These are phyloP conservation scores for Dendroctonus valens DNA, from an alignment of 1,140 invertebrate genomes.

Conservation along the genomic window DNA sequence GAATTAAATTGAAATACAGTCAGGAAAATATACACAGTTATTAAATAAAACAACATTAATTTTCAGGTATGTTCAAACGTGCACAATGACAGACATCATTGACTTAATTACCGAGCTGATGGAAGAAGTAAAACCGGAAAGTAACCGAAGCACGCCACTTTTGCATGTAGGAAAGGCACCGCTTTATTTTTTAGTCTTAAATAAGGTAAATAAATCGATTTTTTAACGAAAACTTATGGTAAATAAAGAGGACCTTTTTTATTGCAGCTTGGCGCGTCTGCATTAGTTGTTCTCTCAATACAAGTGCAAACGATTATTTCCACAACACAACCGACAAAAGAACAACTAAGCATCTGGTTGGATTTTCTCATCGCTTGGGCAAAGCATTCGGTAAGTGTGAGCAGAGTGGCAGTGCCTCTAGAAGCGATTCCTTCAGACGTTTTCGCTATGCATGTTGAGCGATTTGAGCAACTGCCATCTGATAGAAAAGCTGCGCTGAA, in stretches of 20 bases:
- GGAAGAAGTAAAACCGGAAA: slow-evolving; percentile 43
- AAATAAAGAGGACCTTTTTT: slow-evolving; percentile 13
- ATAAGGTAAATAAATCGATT: slow-evolving; percentile 43
- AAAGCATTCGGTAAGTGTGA: slow-evolving; percentile 37
- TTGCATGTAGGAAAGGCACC: slow-evolving; percentile 46
- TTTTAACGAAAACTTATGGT: neutral
- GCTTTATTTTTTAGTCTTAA: slow-evolving; percentile 45
- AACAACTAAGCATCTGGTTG: slow-evolving; percentile 43
- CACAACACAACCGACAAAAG: slow-evolving; percentile 38
- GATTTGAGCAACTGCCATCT: slow-evolving; percentile 39
- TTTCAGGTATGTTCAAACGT: slow-evolving; percentile 44
- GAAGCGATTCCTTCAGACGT: slow-evolving; percentile 43
- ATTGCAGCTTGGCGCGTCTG: slow-evolving; percentile 48
- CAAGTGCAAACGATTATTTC: slow-evolving; percentile 44
- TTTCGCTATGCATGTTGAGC: slow-evolving; percentile 43
- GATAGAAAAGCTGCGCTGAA: slow-evolving; percentile 41
- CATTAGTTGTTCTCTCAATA: slow-evolving; percentile 43
- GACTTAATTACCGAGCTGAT: slow-evolving; percentile 44
- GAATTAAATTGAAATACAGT: too few species aligned
- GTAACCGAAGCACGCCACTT: slow-evolving; percentile 46
- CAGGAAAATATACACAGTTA: too few species aligned
- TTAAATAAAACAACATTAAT: too few species aligned
- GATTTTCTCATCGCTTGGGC: slow-evolving; percentile 44
- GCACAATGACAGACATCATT: slow-evolving; percentile 44
- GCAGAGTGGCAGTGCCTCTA: slow-evolving; percentile 42